A percentile compares a stretch with the other conserved stretches of the same genome.
Evolutionary conservation across 2,888 invertebrate genomes (phyloP).

Genomic region (Lissonota sp.): DNA sequence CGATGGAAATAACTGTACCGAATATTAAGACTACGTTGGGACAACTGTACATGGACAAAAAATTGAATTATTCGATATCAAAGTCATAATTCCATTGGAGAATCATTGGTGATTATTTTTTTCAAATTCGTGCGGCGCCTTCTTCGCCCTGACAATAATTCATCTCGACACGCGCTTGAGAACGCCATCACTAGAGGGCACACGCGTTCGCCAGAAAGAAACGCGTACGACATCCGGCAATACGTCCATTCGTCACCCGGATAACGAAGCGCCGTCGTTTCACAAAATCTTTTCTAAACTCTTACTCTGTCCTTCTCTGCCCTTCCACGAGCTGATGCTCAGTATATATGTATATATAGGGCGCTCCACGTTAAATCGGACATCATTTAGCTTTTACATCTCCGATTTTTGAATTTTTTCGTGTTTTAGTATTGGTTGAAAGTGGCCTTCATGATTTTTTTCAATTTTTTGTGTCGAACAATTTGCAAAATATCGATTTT

Average conservation of each 20-base stretch:
- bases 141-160: constrained; percentile 29
- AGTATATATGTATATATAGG: too few species aligned
- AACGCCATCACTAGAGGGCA: not conserved
- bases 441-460: too few species aligned
- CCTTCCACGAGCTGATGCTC: constrained; percentile 35
- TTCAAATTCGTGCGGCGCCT: constrained; percentile 23
- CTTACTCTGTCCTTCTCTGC: constrained; percentile 26
- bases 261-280: constrained; percentile 60
- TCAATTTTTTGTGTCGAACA: too few species aligned
- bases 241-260: constrained; percentile 66
- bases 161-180: constrained; percentile 40
- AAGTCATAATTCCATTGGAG: not conserved
- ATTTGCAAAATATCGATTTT: too few species aligned
- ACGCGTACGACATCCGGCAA: constrained; percentile 59
- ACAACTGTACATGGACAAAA: too few species aligned
- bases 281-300: constrained; percentile 44
- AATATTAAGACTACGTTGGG: too few species aligned
- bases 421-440: too few species aligned
- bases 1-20: too few species aligned
- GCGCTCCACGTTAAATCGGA: too few species aligned
- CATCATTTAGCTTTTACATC: too few species aligned
- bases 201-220: constrained; percentile 1
- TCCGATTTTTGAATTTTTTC: too few species aligned
- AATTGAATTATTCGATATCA: too few species aligned
- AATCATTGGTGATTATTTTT: constrained; percentile 2